Base-by-base conservation (phyloP, 2,797 vertebrate genomes). In the Psittacula echo region DNA sequence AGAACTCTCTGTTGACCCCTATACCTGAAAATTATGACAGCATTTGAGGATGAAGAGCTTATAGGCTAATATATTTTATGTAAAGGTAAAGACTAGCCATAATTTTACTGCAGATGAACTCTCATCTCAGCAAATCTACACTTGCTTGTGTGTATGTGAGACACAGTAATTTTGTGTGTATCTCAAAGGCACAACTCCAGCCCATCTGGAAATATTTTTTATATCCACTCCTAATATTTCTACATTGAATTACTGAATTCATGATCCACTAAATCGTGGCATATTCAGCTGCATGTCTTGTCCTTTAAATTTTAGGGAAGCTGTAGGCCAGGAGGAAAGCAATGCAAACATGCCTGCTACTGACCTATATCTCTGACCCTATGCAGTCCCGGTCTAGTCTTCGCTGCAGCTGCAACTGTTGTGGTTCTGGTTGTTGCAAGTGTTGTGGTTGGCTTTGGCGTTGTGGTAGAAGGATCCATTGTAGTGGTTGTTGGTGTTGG, bases 361-460 rank as follows among this genome's bases (percentile, higher is more conserved):
- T 98, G 96, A 99, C 99, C 99, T 97, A 90, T 97, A 29, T 99
- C 98, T 90, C 97, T 97, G 97, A 98, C 96, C 97, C 98, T 98
- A 20, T 98, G 98, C 48, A 96, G 93, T 15, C 89, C 94, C 1
- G 97, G 97, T 45, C 97, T 98, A 47, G 97, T 94, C 96, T 98
- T 99, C 80, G 75, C 67, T 60, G 90, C 87, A 77, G 94, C 94
- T 50, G 96, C 72, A 11, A 37, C 48, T 62, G 77, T 56, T 22
- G 97, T 91, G 32, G 91, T 92, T 77, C 90, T 77, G n/a, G 82
- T 62, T 29, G 78, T 61, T 60, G 86, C 62, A 18, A 96, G 62
- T 8, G 73, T 9, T 94, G 96, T 62, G 54, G 96, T 92, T 41
- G 98, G 87, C 62, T 89, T 97, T 76, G 90, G 97, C 27, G 75